Conservation (phyloP, 1,140 invertebrate species). For the Hestina assimilis region DNA sequence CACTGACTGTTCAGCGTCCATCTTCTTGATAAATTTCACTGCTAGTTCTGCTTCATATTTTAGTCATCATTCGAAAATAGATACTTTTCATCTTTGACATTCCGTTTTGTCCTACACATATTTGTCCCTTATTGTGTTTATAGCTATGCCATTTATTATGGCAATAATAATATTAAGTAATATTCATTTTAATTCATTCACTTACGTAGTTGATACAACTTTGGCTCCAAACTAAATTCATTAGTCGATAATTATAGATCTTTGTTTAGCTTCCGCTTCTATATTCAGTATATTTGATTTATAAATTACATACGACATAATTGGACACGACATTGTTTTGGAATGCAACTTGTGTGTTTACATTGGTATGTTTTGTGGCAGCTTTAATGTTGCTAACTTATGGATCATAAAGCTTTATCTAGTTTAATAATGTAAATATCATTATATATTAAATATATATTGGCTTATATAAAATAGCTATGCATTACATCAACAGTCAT, state of each 20-base stretch:
- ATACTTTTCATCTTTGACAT: background rate
- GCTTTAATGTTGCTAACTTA: conserved; percentile 28
- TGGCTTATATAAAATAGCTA: background rate
- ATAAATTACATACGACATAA: conserved; percentile 42
- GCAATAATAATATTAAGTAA: no score
- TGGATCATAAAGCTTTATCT: background rate
- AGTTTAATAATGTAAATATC: background rate
- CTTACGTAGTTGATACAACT: conserved; percentile 42
- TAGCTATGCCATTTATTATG: no score
- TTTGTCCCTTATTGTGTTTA: no score
- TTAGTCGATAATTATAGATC: conserved; percentile 52
- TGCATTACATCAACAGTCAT: conserved; percentile 20
- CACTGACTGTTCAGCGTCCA: conserved; percentile 11
- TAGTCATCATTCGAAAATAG: conserved; percentile 2
- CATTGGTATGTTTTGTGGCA: conserved; percentile 46
- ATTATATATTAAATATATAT: background rate
- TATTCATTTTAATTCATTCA: conserved; percentile 17
- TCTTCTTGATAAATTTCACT: conserved; percentile 21
- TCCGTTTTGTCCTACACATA: no score
- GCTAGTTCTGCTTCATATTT: conserved; percentile 5
- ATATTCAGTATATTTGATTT: conserved; percentile 48
- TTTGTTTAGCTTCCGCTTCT: conserved; percentile 59
- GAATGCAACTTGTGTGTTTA: conserved; percentile 31
- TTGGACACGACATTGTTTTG: conserved; percentile 36
- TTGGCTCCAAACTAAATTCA: conserved; percentile 50